Percentiles rank a stretch among this genome's conserved stretches.
These are phyloP conservation scores for Thamnophis elegans DNA, from an alignment of 2,797 vertebrate genomes.

Conservation along the genomic window DNA sequence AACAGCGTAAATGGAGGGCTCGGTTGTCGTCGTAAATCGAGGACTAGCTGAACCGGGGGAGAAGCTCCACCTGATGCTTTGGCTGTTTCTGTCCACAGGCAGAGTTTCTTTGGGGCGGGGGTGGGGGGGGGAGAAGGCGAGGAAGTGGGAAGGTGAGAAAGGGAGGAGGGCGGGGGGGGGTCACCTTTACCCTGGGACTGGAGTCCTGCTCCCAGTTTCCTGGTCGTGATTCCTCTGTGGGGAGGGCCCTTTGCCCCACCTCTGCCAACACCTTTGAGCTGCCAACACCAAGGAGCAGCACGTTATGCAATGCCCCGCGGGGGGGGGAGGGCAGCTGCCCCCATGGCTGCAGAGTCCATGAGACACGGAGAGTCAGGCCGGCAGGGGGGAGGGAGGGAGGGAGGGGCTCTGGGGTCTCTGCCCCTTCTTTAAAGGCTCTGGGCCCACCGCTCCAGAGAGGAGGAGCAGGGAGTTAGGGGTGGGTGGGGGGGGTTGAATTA, in stretches of 20 bases:
- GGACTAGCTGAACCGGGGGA: not conserved
- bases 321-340: not conserved
- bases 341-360: not conserved
- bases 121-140: not conserved
- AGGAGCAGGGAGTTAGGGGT: not conserved
- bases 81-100: not conserved
- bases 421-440: not conserved
- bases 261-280: not conserved
- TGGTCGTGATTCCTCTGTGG: not conserved
- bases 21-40: not conserved
- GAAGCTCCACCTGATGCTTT: not conserved
- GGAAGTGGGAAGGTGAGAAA: not conserved
- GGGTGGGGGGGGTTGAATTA: not conserved
- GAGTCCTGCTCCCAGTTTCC: not conserved
- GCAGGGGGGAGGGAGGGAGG: not conserved
- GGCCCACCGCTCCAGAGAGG: not conserved
- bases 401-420: not conserved
- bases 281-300: not conserved
- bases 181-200: not conserved
- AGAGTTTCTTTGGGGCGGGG: not conserved
- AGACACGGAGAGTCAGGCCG: not conserved
- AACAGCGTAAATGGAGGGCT: not conserved
- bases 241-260: not conserved
- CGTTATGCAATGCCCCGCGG: not conserved
- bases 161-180: not conserved